Evolutionary conservation across 2,113 vertebrate species (phyloP), one percentile per base, ranked within the genome.

Genomic region (Cromileptes altivelis): DNA sequence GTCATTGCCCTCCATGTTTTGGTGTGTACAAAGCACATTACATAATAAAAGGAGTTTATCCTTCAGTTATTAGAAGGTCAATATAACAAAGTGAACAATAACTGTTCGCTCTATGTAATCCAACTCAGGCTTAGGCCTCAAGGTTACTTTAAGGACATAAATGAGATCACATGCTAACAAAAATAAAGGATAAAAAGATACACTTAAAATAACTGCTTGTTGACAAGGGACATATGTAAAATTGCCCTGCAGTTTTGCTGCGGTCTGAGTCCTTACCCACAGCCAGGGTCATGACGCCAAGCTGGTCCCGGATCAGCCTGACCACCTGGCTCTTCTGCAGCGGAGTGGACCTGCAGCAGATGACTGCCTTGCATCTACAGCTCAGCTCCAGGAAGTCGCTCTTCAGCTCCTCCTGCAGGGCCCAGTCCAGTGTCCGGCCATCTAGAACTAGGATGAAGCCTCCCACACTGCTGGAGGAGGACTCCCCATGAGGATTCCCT

Each of bases 261-360:
- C 42, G 9, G 10, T 45, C 42, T 45, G 42, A 10, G 4, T 81
- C 30, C 91, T 92, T 82, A 96, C 95, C 95, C 95, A 99, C 97
- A 0, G 98, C 96, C n/a, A 99, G 94, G 4, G 97, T 97, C 97
- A 97, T 97, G 82, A 92, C 97, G 9, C 86, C 77, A 0, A 99
- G 87, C 58, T 93, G 91, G 63, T 96, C 94, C 21, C 96, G 95
- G 58, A 97, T 71, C 2, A 99, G 93, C 69, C 92, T 96, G 62
- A 98, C 97, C 25, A 98, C 95, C 89, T 94, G 93, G 86, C 97
- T 97, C 92, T 99, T 99, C 92, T 99, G 98, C 21, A 98, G 95
- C 0, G 98, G 98, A 0, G 97, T 99, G 75, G 90, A 95, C 6
- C 97, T 93, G 90, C 98, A 99, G 91, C 98, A 99, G n/a, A 99